phyloP scores from a whole-genome alignment of 2,888 invertebrate genomes.

The Andrena trimmerana region DNA sequence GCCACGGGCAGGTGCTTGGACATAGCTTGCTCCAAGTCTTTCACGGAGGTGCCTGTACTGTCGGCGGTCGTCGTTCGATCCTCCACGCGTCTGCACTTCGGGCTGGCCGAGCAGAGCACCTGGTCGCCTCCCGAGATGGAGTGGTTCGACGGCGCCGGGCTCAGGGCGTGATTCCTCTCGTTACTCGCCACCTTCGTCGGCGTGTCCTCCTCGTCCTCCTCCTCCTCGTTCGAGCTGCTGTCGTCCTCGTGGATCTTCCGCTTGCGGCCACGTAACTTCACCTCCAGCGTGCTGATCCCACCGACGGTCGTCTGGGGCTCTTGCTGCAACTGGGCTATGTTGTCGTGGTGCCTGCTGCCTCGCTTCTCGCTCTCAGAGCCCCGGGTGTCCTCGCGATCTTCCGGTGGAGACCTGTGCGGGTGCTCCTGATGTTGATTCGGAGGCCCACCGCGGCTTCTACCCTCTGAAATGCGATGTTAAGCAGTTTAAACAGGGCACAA shows the following conservation, averaged over 20 bases:
- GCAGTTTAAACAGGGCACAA: background rate
- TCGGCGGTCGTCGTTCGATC: conserved; percentile 75
- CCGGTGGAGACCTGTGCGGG: conserved; percentile 85
- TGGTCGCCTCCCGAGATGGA: conserved; percentile 86
- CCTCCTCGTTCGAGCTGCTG: conserved; percentile 82
- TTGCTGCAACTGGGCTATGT: conserved; percentile 86
- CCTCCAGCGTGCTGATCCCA: conserved; percentile 74
- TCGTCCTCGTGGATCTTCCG: conserved; percentile 86
- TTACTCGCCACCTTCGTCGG: conserved; percentile 84
- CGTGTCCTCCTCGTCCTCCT: conserved; percentile 86
- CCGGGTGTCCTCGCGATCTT: conserved; percentile 85
- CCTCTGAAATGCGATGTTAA: conserved; percentile 84
- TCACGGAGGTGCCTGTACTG: conserved; percentile 89
- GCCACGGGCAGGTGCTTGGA: conserved; percentile 94
- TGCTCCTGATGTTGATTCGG: conserved; percentile 86
- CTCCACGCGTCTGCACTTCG: conserved; percentile 80
- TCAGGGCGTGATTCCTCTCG: conserved; percentile 85
- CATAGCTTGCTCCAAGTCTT: conserved; percentile 98
- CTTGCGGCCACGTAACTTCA: conserved; percentile 86
- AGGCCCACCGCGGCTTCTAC: conserved; percentile 87
- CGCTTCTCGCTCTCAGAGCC: conserved; percentile 86
- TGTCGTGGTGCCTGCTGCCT: conserved; percentile 86
- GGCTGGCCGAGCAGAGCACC: conserved; percentile 81
- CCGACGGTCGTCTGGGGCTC: conserved; percentile 77
- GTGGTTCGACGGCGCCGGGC: conserved; percentile 88